Evolutionary conservation across 2,797 vertebrate genomes (phyloP).

Genomic region (Fratercula arctica): DNA sequence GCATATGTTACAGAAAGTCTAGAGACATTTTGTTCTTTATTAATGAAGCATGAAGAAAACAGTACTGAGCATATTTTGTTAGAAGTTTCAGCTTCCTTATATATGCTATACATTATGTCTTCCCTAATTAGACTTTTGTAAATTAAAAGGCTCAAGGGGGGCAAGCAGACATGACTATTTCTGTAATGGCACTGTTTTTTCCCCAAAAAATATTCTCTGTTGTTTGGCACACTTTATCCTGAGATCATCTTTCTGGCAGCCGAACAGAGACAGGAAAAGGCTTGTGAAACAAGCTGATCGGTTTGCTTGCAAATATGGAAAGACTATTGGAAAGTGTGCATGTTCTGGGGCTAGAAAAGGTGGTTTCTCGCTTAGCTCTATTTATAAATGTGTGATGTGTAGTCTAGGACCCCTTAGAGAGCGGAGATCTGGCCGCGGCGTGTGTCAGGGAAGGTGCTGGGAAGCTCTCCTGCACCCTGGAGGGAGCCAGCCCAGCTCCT

Average conservation of each 20-base stretch:
- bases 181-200: neutral
- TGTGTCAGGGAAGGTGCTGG: neutral
- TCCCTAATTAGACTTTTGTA: constrained; percentile 22
- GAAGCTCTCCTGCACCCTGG: neutral
- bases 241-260: neutral
- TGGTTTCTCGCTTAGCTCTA: neutral
- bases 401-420: no score
- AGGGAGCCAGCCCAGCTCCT: neutral
- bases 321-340: neutral
- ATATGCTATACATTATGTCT: constrained; percentile 1
- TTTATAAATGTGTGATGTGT: neutral
- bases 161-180: neutral
- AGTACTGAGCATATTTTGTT: neutral
- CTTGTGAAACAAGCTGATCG: neutral
- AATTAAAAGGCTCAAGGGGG: neutral
- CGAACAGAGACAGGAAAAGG: neutral
- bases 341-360: neutral
- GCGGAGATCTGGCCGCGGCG: neutral
- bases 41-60: constrained; percentile 61
- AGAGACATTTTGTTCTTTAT: constrained; percentile 63
- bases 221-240: neutral
- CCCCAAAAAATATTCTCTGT: neutral
- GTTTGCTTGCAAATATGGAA: neutral
- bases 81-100: constrained; percentile 9
- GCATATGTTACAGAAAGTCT: constrained; percentile 58